phyloP scores from a whole-genome alignment of 2,888 invertebrate genomes.

The Lamproptera curius region DNA sequence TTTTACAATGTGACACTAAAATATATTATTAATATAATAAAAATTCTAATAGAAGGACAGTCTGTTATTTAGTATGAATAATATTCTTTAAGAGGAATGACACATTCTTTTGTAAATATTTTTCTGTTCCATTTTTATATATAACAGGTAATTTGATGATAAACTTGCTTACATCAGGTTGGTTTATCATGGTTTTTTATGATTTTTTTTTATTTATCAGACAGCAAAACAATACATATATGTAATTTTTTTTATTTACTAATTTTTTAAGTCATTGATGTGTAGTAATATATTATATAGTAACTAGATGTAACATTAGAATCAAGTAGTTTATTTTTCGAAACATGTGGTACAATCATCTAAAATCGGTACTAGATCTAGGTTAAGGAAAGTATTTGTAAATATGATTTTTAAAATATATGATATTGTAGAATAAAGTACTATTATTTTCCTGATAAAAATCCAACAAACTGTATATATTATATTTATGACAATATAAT shows the following conservation, averaged over 20 bases:
- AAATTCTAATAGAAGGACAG: too few relatives aligned
- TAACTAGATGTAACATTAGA: background rate
- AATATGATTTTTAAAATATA: conserved; percentile 18
- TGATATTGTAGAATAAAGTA: conserved; percentile 1
- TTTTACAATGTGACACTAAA: too few relatives aligned
- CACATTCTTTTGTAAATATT: too few relatives aligned
- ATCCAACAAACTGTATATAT: conserved; percentile 10
- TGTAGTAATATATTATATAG: background rate
- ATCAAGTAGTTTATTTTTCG: background rate
- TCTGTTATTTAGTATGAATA: too few relatives aligned
- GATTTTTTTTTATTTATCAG: background rate
- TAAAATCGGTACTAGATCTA: conserved; percentile 6
- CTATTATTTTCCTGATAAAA: conserved; percentile 9
- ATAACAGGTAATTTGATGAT: too few relatives aligned
- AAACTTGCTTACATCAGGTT: too few relatives aligned
- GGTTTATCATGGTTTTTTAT: background rate
- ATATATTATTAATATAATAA: too few relatives aligned
- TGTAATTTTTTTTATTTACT: background rate
- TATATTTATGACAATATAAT: too few relatives aligned
- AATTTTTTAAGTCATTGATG: background rate
- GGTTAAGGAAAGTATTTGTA: conserved; percentile 13
- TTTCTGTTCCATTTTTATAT: too few relatives aligned
- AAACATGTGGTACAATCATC: conserved; percentile 18
- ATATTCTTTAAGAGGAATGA: too few relatives aligned
- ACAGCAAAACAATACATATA: too few relatives aligned